Conservation (phyloP, 30 jellyfish, hydroid and myxozoan species). For the Pseudorhiza aurosa region DNA sequence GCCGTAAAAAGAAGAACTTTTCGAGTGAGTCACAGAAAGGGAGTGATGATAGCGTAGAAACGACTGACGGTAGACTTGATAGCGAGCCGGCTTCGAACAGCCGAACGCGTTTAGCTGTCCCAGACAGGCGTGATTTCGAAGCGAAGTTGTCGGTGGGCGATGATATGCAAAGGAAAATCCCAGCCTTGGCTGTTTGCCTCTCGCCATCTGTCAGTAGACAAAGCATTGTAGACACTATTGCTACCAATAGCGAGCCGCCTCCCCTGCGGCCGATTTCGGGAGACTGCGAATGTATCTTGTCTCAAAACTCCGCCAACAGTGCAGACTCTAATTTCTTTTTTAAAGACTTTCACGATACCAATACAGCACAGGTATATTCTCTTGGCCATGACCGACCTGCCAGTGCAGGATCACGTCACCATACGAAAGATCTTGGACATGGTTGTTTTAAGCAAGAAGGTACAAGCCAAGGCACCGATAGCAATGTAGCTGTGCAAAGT, state of each 20-base stretch:
- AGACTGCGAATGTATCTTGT: slow-evolving; percentile 36
- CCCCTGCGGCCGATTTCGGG: slow-evolving; percentile 70
- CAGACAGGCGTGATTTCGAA: slow-evolving; percentile 10
- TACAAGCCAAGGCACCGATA: neutral
- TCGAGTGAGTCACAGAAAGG: slow-evolving; percentile 76
- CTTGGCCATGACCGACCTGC: neutral
- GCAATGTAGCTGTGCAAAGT: slow-evolving; percentile 17
- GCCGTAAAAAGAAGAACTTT: slow-evolving; percentile 89
- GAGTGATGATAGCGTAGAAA: slow-evolving; percentile 56
- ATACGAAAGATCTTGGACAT: neutral
- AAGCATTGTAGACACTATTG: slow-evolving; percentile 12
- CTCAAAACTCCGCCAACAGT: slow-evolving; percentile 25
- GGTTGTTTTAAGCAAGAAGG: neutral
- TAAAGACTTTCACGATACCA: slow-evolving; percentile 38
- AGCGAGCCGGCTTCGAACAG: neutral
- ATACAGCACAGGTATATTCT: slow-evolving; percentile 1
- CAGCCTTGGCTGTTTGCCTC: slow-evolving; percentile 70
- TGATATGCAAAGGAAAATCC: slow-evolving; percentile 11
- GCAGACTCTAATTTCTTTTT: slow-evolving; percentile 56
- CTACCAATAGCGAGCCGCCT: slow-evolving; percentile 61
- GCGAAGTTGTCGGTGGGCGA: neutral
- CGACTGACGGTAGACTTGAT: slow-evolving; percentile 20
- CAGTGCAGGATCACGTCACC: neutral
- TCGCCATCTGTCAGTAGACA: slow-evolving; percentile 52
- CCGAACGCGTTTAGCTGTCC: neutral